Base-by-base conservation (phyloP, 2,888 invertebrate species). In the Cyclophora punctaria region DNA sequence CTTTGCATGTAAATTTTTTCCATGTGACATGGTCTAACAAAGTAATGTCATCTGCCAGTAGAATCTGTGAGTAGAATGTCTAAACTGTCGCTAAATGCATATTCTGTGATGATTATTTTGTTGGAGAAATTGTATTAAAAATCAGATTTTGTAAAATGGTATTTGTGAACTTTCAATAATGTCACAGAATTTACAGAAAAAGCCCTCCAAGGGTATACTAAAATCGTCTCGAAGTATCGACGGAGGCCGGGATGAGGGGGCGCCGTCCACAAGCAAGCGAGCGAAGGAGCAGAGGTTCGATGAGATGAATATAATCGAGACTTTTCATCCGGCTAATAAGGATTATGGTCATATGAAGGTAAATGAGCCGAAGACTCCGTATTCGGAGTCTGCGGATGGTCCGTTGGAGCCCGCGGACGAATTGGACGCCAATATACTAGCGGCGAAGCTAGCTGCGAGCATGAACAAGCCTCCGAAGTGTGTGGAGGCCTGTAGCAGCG, bases 291-390 rank as follows among this genome's bases (percentile, higher is more conserved):
- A 96, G 73, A 95, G 97, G 90, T 98, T 96, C 90, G 99, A 99
- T 83, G 99, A 99, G 89, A 96, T 98, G 93, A 99, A 99, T 86
- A 99, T 99, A 62, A 91, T 99, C 67, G 98, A 98, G 62, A 99
- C 99, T 1, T 93, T 98, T 71, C 99, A 99, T 89, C 99, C 99
- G 44, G 91, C 95, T 34, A 97, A 97, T 79, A 99, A 99, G 88
- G 99, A 99, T 85, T 99, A 99, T 83, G 99, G 99, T 5, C 98
- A 98, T 74, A 99, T 99, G 98, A 99, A 99, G 86, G 83, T 87
- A 41, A 96, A 97, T 69, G 99, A 99, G 83, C 99, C 99, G 2
- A 98, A 98, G 83, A 99, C 99, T 35, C 99, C 99, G 42, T 92
- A 78, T 65, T 87, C 89, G 3, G 93, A 92, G 68, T 80, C 92